Base-by-base conservation (phyloP, 2,113 vertebrate genomes). In the Stercorarius parasiticus region DNA sequence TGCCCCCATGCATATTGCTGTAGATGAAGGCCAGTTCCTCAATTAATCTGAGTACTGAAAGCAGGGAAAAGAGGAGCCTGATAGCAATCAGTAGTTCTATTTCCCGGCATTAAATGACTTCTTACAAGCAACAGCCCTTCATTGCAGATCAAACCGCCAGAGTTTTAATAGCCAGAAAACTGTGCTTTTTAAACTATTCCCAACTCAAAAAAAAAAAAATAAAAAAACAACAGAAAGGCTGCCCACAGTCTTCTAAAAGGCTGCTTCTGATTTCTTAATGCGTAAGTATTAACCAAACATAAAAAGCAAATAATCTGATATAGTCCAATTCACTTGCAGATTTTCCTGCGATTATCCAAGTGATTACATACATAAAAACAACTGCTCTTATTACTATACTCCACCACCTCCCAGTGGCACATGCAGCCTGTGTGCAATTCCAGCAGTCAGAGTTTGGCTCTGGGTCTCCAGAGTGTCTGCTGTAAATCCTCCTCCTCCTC, bases 401-500 rank as follows among this genome's bases (percentile, higher is more conserved):
- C 67, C 95, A 82, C 92, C 97, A 96, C 94, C 92, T 82, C 82
- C 97, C 96, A 95, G 96, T 5, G 71, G 96, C 95, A 96, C 34
- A 89, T 2, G 72, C 3, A 86, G 96, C 59, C 76, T 40, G 80
- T 22, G 86, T 45, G 89, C 96, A 91, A 83, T 72, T 93, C 95
- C 96, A 86, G 95, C 89, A 93, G 89, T 2, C 95, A 30, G 91
- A 96, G 80, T 86, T 93, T 81, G 92, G 86, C 95, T 94, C 91
- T 10, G 34, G 91, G 45, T 95, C 92, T 91, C 81, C 86, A 23
- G 88, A 92, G 95, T 14, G 88, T 70, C 91, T 91, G 96, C 87
- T 94, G 90, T 36, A 90, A 94, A 94, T 95, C 91, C 67, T 91
- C 95, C 90, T 97, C 90, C 96, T 97, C 90, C 96, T 94, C 93